Evolutionary conservation across 2,888 invertebrate genomes (phyloP), one percentile per base, ranked within the genome.

Genomic region (Drosophila colorata): DNA sequence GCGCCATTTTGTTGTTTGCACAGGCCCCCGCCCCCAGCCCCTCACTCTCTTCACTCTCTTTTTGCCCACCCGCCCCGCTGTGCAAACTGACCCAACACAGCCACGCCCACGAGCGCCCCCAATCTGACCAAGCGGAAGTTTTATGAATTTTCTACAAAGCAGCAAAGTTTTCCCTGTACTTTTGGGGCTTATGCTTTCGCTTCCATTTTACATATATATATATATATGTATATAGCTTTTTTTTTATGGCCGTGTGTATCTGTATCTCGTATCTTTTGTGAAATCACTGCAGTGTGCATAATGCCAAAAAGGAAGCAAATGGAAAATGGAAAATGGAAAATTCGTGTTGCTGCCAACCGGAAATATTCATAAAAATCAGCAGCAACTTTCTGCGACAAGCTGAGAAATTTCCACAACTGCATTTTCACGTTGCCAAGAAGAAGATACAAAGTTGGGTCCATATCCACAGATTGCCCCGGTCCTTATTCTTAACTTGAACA

Each of bases 271-370:
- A 74, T 74, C 74, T 81, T 70, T 83, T 81, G 79, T 75, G 71
- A 70, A 89, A 89, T 86, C 86, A 86, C 86, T 86, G 86, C 86
- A 89, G 80, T 86, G 86, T 83, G 77, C 63, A 88, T 87, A 88
- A 88, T 88, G 78, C 40, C 48, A 59, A 66, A 66, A 51, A 68
- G 59, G 57, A 66, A 66, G 48, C 65, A 20, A 20, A 20, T 59
- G 48, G 18, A 46, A 63, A 44, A 37, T n/a, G 16, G 33, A 16
- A 67, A 70, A 65, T 64, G 51, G 64, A 74, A 83, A 69, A 75
- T 52, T 57, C 28, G 61, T 60, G 56, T 56, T 11, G 18, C 40
- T 43, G 33, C 5, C 61, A 43, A 52, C 55, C 43, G 56, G 43
- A 68, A 55, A 64, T 71, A 72, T 63, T 52, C 85, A 89, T 85